Evolutionary conservation across 35 echinoderm and acorn worm species (phyloP).

Genomic region (Amphiura filiformis): DNA sequence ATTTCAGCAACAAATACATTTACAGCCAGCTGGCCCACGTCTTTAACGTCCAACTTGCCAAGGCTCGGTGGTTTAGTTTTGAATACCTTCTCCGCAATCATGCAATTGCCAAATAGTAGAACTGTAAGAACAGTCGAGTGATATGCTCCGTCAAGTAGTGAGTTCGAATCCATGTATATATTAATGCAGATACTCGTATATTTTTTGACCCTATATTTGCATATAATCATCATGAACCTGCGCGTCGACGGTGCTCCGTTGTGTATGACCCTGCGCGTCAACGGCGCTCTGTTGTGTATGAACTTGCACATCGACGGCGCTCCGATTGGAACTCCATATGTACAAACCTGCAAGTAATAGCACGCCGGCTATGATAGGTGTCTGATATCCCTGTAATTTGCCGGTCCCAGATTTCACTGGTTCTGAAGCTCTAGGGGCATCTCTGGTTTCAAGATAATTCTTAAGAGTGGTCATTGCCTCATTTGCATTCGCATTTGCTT

Average conservation of each 20-base stretch:
- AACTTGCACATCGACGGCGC: neutral
- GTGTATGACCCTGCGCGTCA: neutral
- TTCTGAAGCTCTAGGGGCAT: neutral
- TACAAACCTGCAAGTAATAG: neutral
- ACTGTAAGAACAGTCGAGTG: neutral
- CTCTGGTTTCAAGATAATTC: neutral
- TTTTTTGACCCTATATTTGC: neutral
- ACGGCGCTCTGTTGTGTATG: neutral
- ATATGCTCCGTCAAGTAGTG: conserved; percentile 7
- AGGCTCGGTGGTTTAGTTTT: neutral
- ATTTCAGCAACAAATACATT: neutral
- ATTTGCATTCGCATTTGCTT: neutral
- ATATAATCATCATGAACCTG: neutral
- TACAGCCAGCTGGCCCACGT: neutral
- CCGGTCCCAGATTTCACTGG: neutral
- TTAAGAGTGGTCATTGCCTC: neutral
- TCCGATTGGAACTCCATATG: neutral
- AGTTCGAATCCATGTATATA: conserved; percentile 6
- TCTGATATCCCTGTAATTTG: neutral
- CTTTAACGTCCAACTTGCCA: neutral
- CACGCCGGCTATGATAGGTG: neutral
- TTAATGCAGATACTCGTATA: neutral
- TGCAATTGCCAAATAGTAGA: neutral
- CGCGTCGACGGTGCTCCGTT: neutral
- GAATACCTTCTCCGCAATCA: conserved; percentile 2